These are phyloP conservation scores for Enteromius thamalakanensis DNA, from an alignment of 2,797 vertebrate genomes.

Conservation along the genomic window DNA sequence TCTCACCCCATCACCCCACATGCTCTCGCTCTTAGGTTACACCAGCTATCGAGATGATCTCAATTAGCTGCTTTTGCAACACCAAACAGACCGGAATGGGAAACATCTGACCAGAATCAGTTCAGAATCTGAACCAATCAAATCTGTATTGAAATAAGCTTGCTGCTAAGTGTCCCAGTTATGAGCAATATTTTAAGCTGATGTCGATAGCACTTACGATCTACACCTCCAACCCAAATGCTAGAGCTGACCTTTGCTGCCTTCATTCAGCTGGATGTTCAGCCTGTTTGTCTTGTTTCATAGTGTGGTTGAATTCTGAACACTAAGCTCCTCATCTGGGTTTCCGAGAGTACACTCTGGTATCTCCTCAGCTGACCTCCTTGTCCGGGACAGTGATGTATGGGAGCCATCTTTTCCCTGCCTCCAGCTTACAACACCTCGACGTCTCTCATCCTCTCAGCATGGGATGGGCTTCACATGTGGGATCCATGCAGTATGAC, in stretches of 20 bases:
- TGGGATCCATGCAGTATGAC: constrained; percentile 70
- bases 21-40: constrained; percentile 1
- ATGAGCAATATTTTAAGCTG: not conserved
- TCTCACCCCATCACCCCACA: constrained; percentile 15
- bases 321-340: constrained; percentile 72
- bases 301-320: constrained; percentile 62
- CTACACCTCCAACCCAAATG: not conserved
- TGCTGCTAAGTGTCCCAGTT: not conserved
- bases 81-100: not conserved
- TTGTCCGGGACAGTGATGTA: constrained; percentile 60
- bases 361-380: constrained; percentile 64
- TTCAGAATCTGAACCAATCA: too few relatives aligned
- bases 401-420: constrained; percentile 73
- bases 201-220: not conserved
- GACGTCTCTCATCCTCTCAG: constrained; percentile 64
- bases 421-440: constrained; percentile 66
- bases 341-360: constrained; percentile 63
- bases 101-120: not conserved
- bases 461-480: constrained; percentile 62
- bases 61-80: not conserved
- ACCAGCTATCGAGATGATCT: not conserved
- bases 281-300: not conserved
- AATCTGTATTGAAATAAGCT: not conserved
- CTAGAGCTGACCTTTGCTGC: not conserved
- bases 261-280: not conserved